phyloP scores from a whole-genome alignment of 2,113 vertebrate genomes.

The Rhagologus leucostigma region DNA sequence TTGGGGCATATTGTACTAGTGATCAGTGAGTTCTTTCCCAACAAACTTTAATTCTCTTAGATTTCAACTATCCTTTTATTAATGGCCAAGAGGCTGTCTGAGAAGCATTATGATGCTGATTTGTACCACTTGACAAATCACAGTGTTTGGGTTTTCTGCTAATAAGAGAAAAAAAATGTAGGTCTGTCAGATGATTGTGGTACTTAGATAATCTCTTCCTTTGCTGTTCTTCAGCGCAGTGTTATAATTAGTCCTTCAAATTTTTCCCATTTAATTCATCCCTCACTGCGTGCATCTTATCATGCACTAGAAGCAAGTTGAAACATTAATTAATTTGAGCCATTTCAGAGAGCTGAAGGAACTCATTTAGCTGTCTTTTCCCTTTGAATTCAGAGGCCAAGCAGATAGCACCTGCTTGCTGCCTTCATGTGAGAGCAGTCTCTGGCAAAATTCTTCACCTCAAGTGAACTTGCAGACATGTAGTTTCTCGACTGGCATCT shows the following conservation, averaged over 20 bases:
- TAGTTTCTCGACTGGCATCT: neutral
- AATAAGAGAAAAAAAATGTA: neutral
- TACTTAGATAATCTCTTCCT: neutral
- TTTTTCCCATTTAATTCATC: constrained; percentile 21
- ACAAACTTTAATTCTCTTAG: neutral
- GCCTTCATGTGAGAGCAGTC: neutral
- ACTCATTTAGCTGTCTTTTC: neutral
- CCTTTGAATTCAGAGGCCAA: neutral
- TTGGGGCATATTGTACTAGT: neutral
- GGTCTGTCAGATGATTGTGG: neutral
- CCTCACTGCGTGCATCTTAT: neutral
- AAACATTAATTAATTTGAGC: constrained; percentile 39
- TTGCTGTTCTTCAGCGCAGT: neutral
- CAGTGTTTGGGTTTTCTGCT: constrained; percentile 6
- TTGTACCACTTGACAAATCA: neutral
- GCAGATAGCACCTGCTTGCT: neutral
- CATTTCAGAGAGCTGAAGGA: neutral
- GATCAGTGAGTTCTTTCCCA: neutral
- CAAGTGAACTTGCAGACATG: neutral
- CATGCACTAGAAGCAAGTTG: neutral
- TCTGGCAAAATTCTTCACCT: neutral
- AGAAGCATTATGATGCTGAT: neutral
- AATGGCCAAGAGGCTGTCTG: neutral
- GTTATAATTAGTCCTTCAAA: neutral
- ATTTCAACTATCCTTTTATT: neutral